These are phyloP conservation scores for Hydrophis major DNA, from an alignment of 2,797 vertebrate species.

Conservation along the genomic window DNA sequence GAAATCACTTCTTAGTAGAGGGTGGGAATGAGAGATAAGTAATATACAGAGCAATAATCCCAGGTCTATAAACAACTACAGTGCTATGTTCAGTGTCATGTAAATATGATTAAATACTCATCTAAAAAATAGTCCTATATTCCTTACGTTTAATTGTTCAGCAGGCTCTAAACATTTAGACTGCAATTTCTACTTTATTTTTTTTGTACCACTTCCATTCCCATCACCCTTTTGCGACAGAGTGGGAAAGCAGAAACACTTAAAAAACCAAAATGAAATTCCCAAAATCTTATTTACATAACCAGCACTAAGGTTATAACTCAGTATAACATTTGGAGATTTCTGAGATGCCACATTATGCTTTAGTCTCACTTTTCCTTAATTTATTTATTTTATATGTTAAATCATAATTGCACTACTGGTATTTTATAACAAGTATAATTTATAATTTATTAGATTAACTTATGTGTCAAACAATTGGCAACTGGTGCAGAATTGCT, in stretches of 20 bases:
- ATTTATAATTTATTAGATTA: not conserved
- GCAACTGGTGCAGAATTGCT: not conserved
- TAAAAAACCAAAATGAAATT: not conserved
- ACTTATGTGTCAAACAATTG: not conserved
- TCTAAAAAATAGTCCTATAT: not conserved
- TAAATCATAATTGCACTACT: not conserved
- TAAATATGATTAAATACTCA: conserved; percentile 17
- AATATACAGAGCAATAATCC: not conserved
- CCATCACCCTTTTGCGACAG: not conserved
- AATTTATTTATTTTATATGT: not conserved
- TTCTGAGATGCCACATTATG: not conserved
- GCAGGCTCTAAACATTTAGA: not conserved
- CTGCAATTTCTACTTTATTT: conserved; percentile 4
- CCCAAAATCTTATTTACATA: not conserved
- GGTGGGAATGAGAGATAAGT: conserved; percentile 1
- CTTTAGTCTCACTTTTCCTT: not conserved
- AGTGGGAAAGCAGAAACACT: not conserved
- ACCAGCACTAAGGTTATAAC: not conserved
- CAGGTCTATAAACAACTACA: not conserved
- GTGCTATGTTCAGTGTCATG: not conserved
- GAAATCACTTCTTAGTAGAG: conserved; percentile 12
- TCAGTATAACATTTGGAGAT: not conserved
- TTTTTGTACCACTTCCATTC: not conserved
- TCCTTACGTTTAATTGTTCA: not conserved
- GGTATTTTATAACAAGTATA: not conserved